phyloP scores from a whole-genome alignment of 2,797 vertebrate genomes.

The Hippoglossus hippoglossus region DNA sequence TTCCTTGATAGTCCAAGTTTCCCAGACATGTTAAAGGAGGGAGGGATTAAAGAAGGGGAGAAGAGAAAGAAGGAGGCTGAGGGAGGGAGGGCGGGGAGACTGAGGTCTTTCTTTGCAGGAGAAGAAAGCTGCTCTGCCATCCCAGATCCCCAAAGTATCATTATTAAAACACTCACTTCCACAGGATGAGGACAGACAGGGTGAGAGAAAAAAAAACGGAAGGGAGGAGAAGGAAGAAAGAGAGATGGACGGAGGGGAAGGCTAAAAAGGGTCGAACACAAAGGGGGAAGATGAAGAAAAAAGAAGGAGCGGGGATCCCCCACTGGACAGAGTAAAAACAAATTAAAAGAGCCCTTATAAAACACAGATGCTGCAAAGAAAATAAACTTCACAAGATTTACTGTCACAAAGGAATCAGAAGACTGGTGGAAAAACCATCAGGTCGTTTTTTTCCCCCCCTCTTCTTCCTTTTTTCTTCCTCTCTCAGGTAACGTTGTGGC shows the following conservation, averaged over 20 bases:
- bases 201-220: constrained; percentile 50
- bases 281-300: constrained; percentile 71
- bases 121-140: constrained; percentile 71
- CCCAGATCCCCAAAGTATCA: constrained; percentile 86
- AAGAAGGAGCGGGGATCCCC: constrained; percentile 87
- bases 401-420: constrained; percentile 87
- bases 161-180: constrained; percentile 91
- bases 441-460: constrained; percentile 18
- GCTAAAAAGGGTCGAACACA: constrained; percentile 54
- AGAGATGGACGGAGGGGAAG: constrained; percentile 46
- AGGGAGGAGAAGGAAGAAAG: constrained; percentile 49
- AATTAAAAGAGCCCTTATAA: constrained; percentile 97
- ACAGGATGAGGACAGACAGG: constrained; percentile 66
- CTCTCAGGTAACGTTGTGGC: constrained; percentile 55
- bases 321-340: constrained; percentile 94
- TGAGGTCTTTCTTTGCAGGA: constrained; percentile 71
- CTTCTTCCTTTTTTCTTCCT: constrained; percentile 13
- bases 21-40: constrained; percentile 81
- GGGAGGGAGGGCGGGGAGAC: constrained; percentile 46
- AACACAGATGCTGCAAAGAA: constrained; percentile 98
- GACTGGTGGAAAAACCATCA: constrained; percentile 95
- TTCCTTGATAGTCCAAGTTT: constrained; percentile 67
- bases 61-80: constrained; percentile 66
- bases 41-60: constrained; percentile 78
- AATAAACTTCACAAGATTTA: constrained; percentile 97